Percentiles rank a stretch among this genome's conserved stretches.
phyloP scores from a whole-genome alignment of 2,888 invertebrate species.

The Eupithecia centaureata region DNA sequence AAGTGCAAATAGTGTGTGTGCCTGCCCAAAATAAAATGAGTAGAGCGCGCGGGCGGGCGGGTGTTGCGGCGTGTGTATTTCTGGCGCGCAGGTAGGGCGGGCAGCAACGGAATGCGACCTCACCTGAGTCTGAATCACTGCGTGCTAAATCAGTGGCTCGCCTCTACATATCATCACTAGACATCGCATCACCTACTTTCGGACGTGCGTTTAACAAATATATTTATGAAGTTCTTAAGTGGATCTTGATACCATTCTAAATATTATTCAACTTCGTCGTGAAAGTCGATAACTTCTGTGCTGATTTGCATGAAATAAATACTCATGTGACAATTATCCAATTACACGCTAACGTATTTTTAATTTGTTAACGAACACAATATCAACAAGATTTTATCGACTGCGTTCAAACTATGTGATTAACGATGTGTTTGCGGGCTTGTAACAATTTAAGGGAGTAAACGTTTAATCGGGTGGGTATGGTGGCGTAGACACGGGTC shows the following conservation, averaged over 20 bases:
- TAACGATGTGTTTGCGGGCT: constrained; percentile 76
- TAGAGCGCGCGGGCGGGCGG: constrained; percentile 52
- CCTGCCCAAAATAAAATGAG: constrained; percentile 48
- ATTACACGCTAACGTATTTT: constrained; percentile 17
- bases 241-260: background rate
- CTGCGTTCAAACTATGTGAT: constrained; percentile 62
- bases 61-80: constrained; percentile 76
- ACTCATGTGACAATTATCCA: constrained; percentile 12
- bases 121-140: constrained; percentile 81
- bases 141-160: constrained; percentile 72
- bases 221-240: constrained; percentile 4
- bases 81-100: constrained; percentile 79
- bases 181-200: constrained; percentile 58
- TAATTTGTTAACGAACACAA: constrained; percentile 43
- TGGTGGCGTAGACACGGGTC: constrained; percentile 73
- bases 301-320: constrained; percentile 15
- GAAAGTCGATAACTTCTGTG: constrained; percentile 8
- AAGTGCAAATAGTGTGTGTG: constrained; percentile 45
- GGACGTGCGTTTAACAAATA: constrained; percentile 48
- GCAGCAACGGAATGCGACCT: constrained; percentile 78
- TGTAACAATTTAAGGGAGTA: constrained; percentile 74
- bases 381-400: constrained; percentile 51
- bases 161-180: constrained; percentile 69
- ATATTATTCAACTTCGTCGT: constrained; percentile 18
- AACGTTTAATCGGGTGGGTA: constrained; percentile 70